Evolutionary conservation across 2,888 invertebrate species (phyloP), one percentile per base, ranked within the genome.

Genomic region (Amaurobius ferox): DNA sequence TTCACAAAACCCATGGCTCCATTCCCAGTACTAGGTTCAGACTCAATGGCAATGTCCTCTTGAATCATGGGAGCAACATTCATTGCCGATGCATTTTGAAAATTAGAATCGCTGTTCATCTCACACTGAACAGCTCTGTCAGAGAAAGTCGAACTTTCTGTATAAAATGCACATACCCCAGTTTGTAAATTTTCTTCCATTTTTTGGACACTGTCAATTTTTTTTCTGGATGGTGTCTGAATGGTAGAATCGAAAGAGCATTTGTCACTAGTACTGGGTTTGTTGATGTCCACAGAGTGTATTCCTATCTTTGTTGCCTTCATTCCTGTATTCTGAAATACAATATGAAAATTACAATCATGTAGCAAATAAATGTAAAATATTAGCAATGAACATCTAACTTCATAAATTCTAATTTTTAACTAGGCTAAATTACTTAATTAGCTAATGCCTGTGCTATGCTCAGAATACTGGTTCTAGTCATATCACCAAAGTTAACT

Each of bases 231-330:
- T n/a, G 71, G 83, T 13, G 83, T 55, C 40, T 85, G 66, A 23
- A 85, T 64, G 48, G 83, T 30, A 23, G 76, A 30, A 55, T 85
- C 83, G 62, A 85, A 85, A 44, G 44, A 44, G 35, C 77, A 71
- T 67, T 85, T 85, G 62, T 85, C 83, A 30, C 83, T 85, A 29
- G 83, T 85, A 55, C 83, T 85, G 71, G 83, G 83, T 64, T 85
- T 85, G 66, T 78, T 85, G 72, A 85, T 77, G 77, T 86, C 86
- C 78, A 79, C 79, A 26, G 86, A 26, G 62, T 74, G 79, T 64
- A 78, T 86, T 73, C 86, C 86, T 61, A 79, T 73, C 74, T 86
- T 86, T 40, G 86, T 79, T 61, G 79, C 79, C 86, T 86, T 86
- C 86, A 86, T 86, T 86, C 86, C 86, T 78, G 67, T 68, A 35